phyloP scores from a whole-genome alignment of 2,888 invertebrate genomes.

The Allolobophora icterica region DNA sequence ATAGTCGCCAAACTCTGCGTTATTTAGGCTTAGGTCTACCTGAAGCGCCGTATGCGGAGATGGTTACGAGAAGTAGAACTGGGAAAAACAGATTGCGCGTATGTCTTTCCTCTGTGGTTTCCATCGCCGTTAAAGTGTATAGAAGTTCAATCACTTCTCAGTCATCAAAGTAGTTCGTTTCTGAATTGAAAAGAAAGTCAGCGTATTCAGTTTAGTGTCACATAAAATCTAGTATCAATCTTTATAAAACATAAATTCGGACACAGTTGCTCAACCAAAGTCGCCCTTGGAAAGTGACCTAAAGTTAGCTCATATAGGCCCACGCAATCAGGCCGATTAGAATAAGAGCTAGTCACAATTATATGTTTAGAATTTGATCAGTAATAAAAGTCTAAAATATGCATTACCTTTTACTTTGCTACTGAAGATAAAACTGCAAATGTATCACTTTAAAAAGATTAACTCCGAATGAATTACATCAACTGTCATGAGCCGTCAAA shows the following conservation, averaged over 20 bases:
- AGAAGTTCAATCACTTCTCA: background rate
- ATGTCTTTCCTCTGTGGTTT: background rate
- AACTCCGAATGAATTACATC: background rate
- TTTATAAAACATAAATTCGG: background rate
- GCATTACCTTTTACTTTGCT: background rate
- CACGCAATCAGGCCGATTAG: too few species aligned
- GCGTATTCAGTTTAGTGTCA: background rate
- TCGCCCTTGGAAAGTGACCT: too few species aligned
- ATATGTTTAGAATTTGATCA: background rate
- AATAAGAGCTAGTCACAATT: too few species aligned
- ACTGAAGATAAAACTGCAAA: background rate
- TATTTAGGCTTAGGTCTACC: background rate
- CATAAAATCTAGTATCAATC: background rate
- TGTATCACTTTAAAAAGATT: background rate
- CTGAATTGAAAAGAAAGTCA: background rate
- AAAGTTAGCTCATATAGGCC: too few species aligned
- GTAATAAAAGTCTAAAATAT: background rate
- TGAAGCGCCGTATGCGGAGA: slow-evolving; percentile 3
- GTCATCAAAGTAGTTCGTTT: background rate
- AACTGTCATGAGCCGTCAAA: background rate
- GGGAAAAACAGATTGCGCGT: background rate
- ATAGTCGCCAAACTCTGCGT: too few species aligned
- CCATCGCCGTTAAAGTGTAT: background rate
- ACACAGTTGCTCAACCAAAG: too few species aligned
- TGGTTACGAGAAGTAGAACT: background rate